phyloP scores from a whole-genome alignment of 64 coral and sea anemone species.

The Stichodactyla helianthus region DNA sequence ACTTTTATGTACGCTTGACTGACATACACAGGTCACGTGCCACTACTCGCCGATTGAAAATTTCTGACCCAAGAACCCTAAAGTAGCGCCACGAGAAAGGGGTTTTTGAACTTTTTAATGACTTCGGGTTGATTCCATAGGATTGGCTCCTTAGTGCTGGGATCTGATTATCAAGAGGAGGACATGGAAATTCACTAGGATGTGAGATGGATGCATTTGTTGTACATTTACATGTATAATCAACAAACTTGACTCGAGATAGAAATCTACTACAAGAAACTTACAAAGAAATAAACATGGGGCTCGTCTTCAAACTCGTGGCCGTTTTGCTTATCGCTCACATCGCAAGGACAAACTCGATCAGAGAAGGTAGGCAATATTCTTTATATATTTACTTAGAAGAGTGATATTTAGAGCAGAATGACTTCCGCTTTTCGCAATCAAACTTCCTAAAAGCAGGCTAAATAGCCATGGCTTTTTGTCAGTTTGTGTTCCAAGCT shows the following conservation, averaged over 20 bases:
- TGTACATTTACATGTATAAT: background rate
- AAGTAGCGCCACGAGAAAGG: background rate
- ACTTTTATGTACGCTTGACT: slow-evolving; percentile 6
- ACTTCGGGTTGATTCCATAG: background rate
- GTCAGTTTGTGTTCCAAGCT: background rate
- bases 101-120: background rate
- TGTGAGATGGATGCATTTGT: background rate
- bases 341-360: background rate
- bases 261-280: slow-evolving; percentile 20
- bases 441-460: slow-evolving; percentile 35
- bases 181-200: background rate
- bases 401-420: slow-evolving; percentile 23
- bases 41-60: background rate
- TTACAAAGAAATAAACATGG: background rate
- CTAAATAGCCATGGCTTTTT: slow-evolving; percentile 9
- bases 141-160: background rate
- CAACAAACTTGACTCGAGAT: slow-evolving; percentile 7
- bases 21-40: slow-evolving; percentile 4
- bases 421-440: slow-evolving; percentile 34
- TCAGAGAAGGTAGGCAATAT: slow-evolving; percentile 17
- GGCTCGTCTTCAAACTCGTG: background rate
- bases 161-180: background rate
- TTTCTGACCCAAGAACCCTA: background rate
- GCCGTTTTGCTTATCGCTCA: background rate
- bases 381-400: background rate